phyloP scores from a whole-genome alignment of 2,113 vertebrate species.

The Austrofundulus limnaeus region DNA sequence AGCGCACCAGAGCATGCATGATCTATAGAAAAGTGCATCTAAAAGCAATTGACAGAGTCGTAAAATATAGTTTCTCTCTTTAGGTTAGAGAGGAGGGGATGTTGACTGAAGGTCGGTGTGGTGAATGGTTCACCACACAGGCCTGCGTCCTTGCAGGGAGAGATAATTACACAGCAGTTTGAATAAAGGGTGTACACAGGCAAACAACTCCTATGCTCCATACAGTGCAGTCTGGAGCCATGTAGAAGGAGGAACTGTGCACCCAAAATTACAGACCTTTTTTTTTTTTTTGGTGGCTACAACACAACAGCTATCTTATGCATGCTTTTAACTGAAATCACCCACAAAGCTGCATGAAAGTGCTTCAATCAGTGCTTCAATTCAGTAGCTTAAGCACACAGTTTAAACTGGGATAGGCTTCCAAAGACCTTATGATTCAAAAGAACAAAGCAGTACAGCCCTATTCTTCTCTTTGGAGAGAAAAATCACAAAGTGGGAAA shows the following conservation, averaged over 20 bases:
- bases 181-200: constrained; percentile 42
- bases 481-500: background rate
- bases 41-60: constrained; percentile 46
- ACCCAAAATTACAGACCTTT: constrained; percentile 16
- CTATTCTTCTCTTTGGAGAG: background rate
- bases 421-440: background rate
- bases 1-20: background rate
- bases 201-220: constrained; percentile 30
- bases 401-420: no score
- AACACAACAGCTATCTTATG: constrained; percentile 2
- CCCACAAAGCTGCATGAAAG: background rate
- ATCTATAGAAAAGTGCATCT: constrained; percentile 39
- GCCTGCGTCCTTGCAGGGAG: constrained; percentile 41
- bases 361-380: background rate
- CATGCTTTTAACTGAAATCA: constrained; percentile 5
- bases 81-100: constrained; percentile 17
- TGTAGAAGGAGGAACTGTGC: constrained; percentile 1
- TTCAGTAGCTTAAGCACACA: background rate
- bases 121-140: constrained; percentile 35
- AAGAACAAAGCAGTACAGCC: background rate
- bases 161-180: constrained; percentile 56
- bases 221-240: constrained; percentile 20
- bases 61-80: constrained; percentile 47
- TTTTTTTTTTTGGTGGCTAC: background rate
- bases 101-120: constrained; percentile 48